phyloP scores from a whole-genome alignment of 2,888 invertebrate genomes.

The Bombylius major region DNA sequence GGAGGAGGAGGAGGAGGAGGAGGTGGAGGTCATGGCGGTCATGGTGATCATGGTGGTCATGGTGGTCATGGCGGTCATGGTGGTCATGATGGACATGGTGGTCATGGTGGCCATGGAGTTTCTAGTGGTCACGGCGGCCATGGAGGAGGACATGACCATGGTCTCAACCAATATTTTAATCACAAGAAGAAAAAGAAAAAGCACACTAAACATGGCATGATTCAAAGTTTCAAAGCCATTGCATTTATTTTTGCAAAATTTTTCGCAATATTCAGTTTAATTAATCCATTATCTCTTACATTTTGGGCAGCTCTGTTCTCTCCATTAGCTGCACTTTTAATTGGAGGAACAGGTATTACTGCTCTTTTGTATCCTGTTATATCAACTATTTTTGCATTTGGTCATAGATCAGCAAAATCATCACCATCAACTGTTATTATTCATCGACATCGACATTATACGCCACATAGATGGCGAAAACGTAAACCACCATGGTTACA shows the following conservation, averaged over 20 bases:
- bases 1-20: not conserved
- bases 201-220: not conserved
- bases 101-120: not conserved
- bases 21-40: not conserved
- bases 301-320: conserved; percentile 48
- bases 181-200: conserved; percentile 3
- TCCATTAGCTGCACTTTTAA: conserved; percentile 49
- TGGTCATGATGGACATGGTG: not conserved
- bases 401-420: not conserved
- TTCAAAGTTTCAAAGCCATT: not conserved
- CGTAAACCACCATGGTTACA: not conserved
- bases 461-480: not conserved
- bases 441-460: conserved; percentile 9
- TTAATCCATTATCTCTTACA: conserved; percentile 47
- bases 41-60: not conserved
- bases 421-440: conserved; percentile 7
- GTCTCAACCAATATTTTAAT: not conserved
- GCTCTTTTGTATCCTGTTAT: conserved; percentile 53
- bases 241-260: conserved; percentile 7
- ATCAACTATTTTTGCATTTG: conserved; percentile 36
- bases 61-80: not conserved
- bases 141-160: not conserved
- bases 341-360: conserved; percentile 47
- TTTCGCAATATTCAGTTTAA: conserved; percentile 38
- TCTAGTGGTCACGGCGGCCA: not conserved